These are phyloP conservation scores for Amphipoea lucens DNA, from an alignment of 2,888 invertebrate species.

Conservation along the genomic window DNA sequence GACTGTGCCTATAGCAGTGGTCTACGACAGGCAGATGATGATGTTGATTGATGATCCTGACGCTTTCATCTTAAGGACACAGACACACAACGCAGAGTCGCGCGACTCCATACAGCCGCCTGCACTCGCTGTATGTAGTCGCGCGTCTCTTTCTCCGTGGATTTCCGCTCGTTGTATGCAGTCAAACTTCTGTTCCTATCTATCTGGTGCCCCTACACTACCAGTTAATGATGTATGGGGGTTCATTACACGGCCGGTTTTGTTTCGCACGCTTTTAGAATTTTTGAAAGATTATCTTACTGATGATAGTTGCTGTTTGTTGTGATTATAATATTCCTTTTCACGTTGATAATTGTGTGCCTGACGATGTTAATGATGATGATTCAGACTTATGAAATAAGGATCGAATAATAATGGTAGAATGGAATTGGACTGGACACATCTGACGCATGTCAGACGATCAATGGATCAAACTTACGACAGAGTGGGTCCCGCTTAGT, in stretches of 20 bases:
- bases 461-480: not conserved
- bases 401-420: not conserved
- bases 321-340: constrained; percentile 46
- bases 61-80: too few relatives aligned
- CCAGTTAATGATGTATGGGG: constrained; percentile 88
- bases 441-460: not conserved
- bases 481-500: not conserved
- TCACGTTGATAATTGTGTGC: constrained; percentile 21
- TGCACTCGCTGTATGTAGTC: not conserved
- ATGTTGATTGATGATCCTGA: too few relatives aligned
- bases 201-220: constrained; percentile 66
- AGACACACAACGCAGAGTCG: too few relatives aligned
- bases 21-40: too few relatives aligned
- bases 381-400: not conserved
- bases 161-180: not conserved
- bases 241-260: constrained; percentile 83
- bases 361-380: constrained; percentile 18
- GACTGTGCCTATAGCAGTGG: too few relatives aligned
- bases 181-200: constrained; percentile 21
- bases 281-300: constrained; percentile 61
- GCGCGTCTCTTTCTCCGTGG: not conserved
- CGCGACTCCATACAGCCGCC: not conserved
- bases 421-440: not conserved
- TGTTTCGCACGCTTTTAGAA: constrained; percentile 77
- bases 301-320: constrained; percentile 53